Conservation (phyloP, 2,113 vertebrate species). For the Agelaius tricolor region DNA sequence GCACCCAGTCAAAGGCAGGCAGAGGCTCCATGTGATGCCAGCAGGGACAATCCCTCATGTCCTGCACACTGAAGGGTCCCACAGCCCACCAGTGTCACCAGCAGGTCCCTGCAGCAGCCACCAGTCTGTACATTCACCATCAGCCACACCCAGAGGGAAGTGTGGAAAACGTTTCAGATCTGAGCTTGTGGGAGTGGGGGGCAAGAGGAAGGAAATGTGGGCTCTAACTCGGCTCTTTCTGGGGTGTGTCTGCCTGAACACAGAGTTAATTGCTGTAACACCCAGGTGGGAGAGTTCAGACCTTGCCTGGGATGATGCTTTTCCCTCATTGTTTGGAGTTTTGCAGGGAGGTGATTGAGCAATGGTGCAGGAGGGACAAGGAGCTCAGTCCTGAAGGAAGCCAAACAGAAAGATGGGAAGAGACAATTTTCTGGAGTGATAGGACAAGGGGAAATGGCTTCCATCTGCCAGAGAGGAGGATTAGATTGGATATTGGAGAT, state of each 20-base stretch:
- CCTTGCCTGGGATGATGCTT: background rate
- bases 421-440: background rate
- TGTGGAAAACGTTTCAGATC: background rate
- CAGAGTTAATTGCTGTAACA: background rate
- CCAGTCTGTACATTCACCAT: accelerated
- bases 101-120: background rate
- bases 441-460: background rate
- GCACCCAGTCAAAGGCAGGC: background rate
- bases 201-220: background rate
- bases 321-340: background rate
- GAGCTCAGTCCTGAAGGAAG: background rate
- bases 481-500: background rate
- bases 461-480: background rate
- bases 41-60: background rate
- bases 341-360: background rate
- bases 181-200: background rate
- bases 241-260: background rate
- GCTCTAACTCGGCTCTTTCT: background rate
- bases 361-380: background rate
- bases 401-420: background rate
- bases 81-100: background rate
- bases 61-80: background rate
- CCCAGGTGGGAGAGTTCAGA: background rate
- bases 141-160: accelerated
- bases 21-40: background rate